These are phyloP conservation scores for Dicrostonyx torquatus DNA, from an alignment of 2,797 vertebrate genomes.

Conservation along the genomic window DNA sequence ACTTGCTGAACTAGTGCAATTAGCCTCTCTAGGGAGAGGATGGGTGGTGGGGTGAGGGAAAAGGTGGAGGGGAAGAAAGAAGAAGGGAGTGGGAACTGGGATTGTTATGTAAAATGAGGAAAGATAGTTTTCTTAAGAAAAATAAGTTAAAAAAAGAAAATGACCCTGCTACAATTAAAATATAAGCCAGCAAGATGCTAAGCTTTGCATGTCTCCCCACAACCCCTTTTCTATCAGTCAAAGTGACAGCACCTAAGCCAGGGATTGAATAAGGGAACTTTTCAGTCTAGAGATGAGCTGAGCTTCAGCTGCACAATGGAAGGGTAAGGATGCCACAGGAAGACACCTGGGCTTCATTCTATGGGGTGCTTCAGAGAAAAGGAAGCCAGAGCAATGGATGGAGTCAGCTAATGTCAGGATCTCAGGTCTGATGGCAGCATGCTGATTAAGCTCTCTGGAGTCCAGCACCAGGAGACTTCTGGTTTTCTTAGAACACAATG, in stretches of 20 bases:
- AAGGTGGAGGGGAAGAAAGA: too few relatives aligned
- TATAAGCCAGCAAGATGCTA: not conserved
- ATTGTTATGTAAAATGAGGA: too few relatives aligned
- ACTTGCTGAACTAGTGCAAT: not conserved
- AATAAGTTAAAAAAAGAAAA: not conserved
- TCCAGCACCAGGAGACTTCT: not conserved
- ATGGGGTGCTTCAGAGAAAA: not conserved
- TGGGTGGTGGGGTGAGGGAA: too few relatives aligned
- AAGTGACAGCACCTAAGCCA: not conserved
- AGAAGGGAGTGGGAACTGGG: too few relatives aligned
- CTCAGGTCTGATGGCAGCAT: not conserved
- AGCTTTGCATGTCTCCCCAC: not conserved
- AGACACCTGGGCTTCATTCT: not conserved
- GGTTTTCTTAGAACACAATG: not conserved
- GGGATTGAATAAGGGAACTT: not conserved
- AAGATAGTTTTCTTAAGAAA: too few relatives aligned
- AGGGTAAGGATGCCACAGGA: not conserved
- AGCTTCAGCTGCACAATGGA: rapidly evolving
- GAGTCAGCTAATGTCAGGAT: not conserved
- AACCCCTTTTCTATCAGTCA: not conserved
- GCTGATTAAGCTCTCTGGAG: not conserved
- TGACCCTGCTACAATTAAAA: not conserved
- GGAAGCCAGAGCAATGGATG: not conserved
- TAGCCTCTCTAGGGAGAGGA: too few relatives aligned
- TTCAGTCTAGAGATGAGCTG: not conserved